Base-by-base conservation (phyloP, 2,888 invertebrate genomes). In the Athetis lepigone region DNA sequence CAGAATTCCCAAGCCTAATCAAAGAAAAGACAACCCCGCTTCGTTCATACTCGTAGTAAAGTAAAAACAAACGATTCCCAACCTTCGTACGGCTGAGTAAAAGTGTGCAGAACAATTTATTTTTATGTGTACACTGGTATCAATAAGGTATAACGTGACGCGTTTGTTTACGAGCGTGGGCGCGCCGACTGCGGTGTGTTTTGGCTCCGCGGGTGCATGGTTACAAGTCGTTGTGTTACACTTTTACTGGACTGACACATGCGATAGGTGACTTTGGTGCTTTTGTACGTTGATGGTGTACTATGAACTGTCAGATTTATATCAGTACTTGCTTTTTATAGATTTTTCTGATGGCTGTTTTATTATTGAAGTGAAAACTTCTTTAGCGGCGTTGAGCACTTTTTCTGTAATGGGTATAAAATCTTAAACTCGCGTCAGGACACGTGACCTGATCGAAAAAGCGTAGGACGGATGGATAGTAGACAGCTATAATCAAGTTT, bases 121-220 rank as follows among this genome's bases (percentile, higher is more conserved):
- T 85, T 87, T 87, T 84, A 86, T 82, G 80, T 73, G 74, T 65
- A 75, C 77, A 74, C 77, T 78, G 72, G 75, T 85, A 85, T 85
- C 86, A 81, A 85, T 87, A 84, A 81, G 74, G 70, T 69, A 79
- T 78, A 81, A 78, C 75, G 58, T 58, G 64, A 55, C 77, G 60
- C 74, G 72, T 74, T 70, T 75, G 70, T 81, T 80, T 81, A 79
- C 71, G 64, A 64, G 46, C 45, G 7, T 45, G 68, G 70, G 73
- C 54, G 73, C 60, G 60, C 45, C 54, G 43, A 51, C 33, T 62
- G 63, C 33, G 60, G 43, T 46, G 63, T 75, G 75, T 75, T 70
- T 59, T 42, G 76, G 55, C 62, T 61, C 55, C 55, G 36, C 59
- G 52, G 54, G 46, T 54, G 69, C 69, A 52, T 56, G 71, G 37